Conservation (phyloP, 1,140 invertebrate genomes). For the Formica selysi region DNA sequence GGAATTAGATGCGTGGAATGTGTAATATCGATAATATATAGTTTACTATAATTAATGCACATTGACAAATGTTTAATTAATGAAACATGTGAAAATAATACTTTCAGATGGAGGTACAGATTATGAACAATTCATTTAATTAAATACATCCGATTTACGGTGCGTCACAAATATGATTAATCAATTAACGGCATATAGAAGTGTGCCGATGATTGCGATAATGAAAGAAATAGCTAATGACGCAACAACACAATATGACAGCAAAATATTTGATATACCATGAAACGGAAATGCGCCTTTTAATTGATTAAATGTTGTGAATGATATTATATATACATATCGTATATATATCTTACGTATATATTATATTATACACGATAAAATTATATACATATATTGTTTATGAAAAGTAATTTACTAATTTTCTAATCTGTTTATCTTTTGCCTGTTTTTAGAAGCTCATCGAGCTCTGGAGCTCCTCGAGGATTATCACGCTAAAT, state of each 20-base stretch:
- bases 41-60: constrained; percentile 14
- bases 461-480: constrained; percentile 98
- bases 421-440: constrained; percentile 43
- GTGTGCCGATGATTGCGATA: constrained; percentile 14
- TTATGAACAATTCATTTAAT: constrained; percentile 32
- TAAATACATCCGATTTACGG: constrained; percentile 13
- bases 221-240: constrained; percentile 38
- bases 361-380: background rate
- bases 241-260: background rate
- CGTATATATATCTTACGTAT: too few species aligned
- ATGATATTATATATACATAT: background rate
- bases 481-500: constrained; percentile 98
- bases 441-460: constrained; percentile 91
- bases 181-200: constrained; percentile 44
- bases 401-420: background rate
- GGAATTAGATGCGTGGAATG: background rate
- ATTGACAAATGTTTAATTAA: constrained; percentile 47
- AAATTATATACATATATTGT: background rate
- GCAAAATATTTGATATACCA: constrained; percentile 12
- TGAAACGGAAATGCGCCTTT: background rate
- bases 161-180: constrained; percentile 45
- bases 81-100: constrained; percentile 39
- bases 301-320: background rate
- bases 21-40: constrained; percentile 42
- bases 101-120: background rate